Base-by-base conservation (phyloP, 1,140 invertebrate genomes). In the Temnothorax nylanderi region DNA sequence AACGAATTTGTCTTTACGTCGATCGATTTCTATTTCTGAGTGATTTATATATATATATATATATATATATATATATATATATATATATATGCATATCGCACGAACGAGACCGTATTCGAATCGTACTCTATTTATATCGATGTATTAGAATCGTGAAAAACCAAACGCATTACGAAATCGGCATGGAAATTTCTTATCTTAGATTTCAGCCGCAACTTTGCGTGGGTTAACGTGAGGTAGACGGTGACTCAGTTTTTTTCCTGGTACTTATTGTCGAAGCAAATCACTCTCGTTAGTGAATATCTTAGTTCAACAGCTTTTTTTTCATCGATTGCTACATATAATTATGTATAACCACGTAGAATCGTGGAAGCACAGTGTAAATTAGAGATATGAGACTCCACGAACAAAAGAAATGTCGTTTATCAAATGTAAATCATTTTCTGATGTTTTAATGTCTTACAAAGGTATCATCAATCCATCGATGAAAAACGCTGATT, bases 1-100 rank as follows among this genome's bases (percentile, higher is more conserved):
- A 74, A 74, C 69, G 84, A 90, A 91, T 91, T 91, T 90, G 87
- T 90, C 87, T 90, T 81, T 87, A 64, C 89, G 84, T 89, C 89
- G 64, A 58, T 60, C 58, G 82, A 89, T 89, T 87, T 91, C 89
- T 75, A 89, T 85, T 91, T 58, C 71, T 44, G 89, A 90, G 13
- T 49, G 90, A 91, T 86, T 81, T 85, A 77, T 49, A 13, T 5
- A 10, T 3, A 34, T 4, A 47, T 13, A n/a, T 32, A 41, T 54
- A 26, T 51, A 18, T 3, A 47, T 18, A n/a, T n/a, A n/a, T 85
- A 77, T 49, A 13, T 5, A 10, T 3, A 34, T 4, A 47, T 13
- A n/a, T 32, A 41, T 54, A 26, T 51, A 18, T 3, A 47, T 18
- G 11, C 26, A 6, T 37, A 32, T 16, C 7, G 18, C 10, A 37